A percentile compares a stretch with the other conserved stretches of the same genome.
These are phyloP conservation scores for Megamerina dolium DNA, from an alignment of 2,888 invertebrate genomes.

Conservation along the genomic window DNA sequence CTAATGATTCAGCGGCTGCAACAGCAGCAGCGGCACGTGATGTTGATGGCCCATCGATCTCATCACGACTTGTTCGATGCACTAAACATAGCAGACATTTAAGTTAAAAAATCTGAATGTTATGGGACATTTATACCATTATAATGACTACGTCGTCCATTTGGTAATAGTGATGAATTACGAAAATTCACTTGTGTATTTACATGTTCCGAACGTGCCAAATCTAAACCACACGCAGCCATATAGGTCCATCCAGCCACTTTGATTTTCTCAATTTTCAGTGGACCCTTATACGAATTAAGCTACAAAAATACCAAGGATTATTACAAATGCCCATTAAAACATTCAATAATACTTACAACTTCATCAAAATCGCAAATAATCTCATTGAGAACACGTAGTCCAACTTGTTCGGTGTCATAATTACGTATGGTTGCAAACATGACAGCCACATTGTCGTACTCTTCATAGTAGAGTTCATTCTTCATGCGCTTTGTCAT, in stretches of 20 bases:
- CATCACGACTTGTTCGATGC: not conserved
- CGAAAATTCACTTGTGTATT: slow-evolving; percentile 41
- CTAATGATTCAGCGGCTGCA: slow-evolving; percentile 22
- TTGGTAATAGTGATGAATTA: slow-evolving; percentile 40
- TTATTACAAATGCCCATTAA: not conserved
- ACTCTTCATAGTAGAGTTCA: slow-evolving; percentile 82
- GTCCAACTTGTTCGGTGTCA: slow-evolving; percentile 59
- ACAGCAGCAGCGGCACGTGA: slow-evolving; percentile 20
- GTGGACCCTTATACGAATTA: slow-evolving; percentile 53
- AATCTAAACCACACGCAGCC: slow-evolving; percentile 90
- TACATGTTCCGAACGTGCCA: slow-evolving; percentile 58
- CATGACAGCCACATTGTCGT: slow-evolving; percentile 88
- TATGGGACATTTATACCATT: no score
- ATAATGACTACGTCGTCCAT: slow-evolving; percentile 40
- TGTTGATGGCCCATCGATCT: not conserved
- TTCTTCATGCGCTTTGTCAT: slow-evolving; percentile 63
- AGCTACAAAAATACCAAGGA: slow-evolving; percentile 50
- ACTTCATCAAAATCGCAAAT: slow-evolving; percentile 86
- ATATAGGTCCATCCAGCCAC: slow-evolving; percentile 95
- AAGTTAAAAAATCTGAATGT: no score
- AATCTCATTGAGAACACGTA: slow-evolving; percentile 79
- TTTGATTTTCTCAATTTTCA: slow-evolving; percentile 91
- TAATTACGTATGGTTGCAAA: slow-evolving; percentile 89
- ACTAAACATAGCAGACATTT: no score
- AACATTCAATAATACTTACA: slow-evolving; percentile 48